These are phyloP conservation scores for Oxyura jamaicensis DNA, from an alignment of 2,113 vertebrate genomes.

Conservation along the genomic window DNA sequence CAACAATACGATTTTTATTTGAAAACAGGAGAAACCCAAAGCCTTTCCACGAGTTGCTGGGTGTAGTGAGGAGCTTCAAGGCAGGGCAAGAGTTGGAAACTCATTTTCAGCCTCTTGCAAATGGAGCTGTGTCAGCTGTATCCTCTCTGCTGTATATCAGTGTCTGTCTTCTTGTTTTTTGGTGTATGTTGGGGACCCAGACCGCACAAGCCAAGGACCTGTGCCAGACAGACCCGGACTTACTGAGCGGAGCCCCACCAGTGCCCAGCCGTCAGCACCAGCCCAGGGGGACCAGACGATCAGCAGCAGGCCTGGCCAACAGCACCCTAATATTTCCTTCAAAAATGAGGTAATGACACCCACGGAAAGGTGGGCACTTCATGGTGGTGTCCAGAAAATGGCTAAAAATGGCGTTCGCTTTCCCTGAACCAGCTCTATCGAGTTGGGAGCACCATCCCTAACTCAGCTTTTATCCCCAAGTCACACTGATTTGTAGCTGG, in stretches of 20 bases:
- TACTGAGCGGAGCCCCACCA: neutral
- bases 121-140: neutral
- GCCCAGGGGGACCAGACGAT: neutral
- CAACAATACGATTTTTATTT: neutral
- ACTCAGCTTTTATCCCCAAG: neutral
- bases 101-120: neutral
- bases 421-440: neutral
- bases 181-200: neutral
- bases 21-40: neutral
- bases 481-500: neutral
- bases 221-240: neutral
- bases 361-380: neutral
- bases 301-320: neutral
- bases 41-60: neutral
- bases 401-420: neutral
- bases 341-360: neutral
- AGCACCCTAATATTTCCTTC: neutral
- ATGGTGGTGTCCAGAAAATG: neutral
- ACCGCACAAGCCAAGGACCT: neutral
- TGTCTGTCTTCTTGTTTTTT: slow-evolving; percentile 3
- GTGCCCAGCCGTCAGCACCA: neutral
- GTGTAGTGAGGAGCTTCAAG: neutral
- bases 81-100: neutral
- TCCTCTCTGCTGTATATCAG: neutral
- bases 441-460: too few relatives aligned